phyloP scores from a whole-genome alignment of 1,140 invertebrate genomes.

The Lepeophtheirus salmonis region DNA sequence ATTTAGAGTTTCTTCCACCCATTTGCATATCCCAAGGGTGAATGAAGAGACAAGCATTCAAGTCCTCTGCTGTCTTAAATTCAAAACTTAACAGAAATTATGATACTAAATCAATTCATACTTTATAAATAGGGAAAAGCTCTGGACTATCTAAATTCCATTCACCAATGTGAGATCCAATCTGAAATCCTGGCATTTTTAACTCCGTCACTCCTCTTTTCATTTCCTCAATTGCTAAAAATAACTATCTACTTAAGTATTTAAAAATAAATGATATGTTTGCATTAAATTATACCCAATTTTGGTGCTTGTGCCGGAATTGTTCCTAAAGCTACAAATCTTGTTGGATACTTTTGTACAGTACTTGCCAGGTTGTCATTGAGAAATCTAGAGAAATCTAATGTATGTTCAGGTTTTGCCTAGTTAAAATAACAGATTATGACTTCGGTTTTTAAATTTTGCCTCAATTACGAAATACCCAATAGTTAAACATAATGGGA shows the following conservation, averaged over 20 bases:
- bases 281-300: constrained; percentile 22
- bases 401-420: constrained; percentile 37
- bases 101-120: constrained; percentile 22
- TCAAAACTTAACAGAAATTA: constrained; percentile 18
- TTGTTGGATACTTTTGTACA: constrained; percentile 30
- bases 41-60: constrained; percentile 34
- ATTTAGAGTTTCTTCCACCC: constrained; percentile 33
- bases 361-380: constrained; percentile 36
- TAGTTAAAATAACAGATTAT: too few relatives aligned
- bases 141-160: constrained; percentile 38
- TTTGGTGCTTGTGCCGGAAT: constrained; percentile 38
- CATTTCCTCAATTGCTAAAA: constrained; percentile 33
- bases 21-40: constrained; percentile 43
- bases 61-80: constrained; percentile 33
- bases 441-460: too few relatives aligned
- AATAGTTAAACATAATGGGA: constrained; percentile 45
- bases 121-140: constrained; percentile 37
- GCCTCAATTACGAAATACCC: too few relatives aligned
- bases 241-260: not conserved
- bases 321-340: constrained; percentile 37
- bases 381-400: constrained; percentile 33
- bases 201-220: constrained; percentile 33
- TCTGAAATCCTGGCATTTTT: constrained; percentile 36
- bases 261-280: not conserved
- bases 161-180: constrained; percentile 40